Percentiles rank a stretch among this genome's conserved stretches.
phyloP scores from a whole-genome alignment of 2,888 invertebrate genomes.

The Rosalia funebris region DNA sequence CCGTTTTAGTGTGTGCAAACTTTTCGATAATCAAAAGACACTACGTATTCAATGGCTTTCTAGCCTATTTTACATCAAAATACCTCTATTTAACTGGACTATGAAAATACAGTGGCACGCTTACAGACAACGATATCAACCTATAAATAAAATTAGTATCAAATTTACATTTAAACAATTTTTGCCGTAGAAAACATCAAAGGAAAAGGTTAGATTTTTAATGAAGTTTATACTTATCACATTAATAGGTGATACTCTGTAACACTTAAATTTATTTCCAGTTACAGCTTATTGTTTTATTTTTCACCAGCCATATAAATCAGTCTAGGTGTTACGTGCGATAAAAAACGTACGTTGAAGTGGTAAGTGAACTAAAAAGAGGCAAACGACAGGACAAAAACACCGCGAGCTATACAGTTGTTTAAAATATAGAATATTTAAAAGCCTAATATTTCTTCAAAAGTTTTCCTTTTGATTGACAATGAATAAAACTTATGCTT shows the following conservation, averaged over 20 bases:
- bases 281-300: not conserved
- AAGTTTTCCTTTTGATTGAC: too few species aligned
- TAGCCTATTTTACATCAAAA: too few species aligned
- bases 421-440: too few species aligned
- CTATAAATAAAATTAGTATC: conserved; percentile 4
- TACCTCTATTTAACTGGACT: not conserved
- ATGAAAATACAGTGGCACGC: not conserved
- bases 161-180: not conserved
- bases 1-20: too few species aligned
- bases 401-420: too few species aligned
- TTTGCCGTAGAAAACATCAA: not conserved
- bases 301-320: conserved; percentile 1
- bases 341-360: not conserved
- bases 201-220: not conserved
- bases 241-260: not conserved
- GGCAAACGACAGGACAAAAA: too few species aligned
- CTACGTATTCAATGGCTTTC: too few species aligned
- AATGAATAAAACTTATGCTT: too few species aligned
- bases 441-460: too few species aligned
- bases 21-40: too few species aligned
- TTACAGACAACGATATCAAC: not conserved
- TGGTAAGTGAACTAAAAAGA: not conserved
- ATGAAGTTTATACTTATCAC: conserved; percentile 1
- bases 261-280: not conserved
- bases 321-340: not conserved